A percentile compares a stretch with the other conserved stretches of the same genome.
phyloP scores from a whole-genome alignment of 2,113 vertebrate species.

The Eonycteris spelaea region DNA sequence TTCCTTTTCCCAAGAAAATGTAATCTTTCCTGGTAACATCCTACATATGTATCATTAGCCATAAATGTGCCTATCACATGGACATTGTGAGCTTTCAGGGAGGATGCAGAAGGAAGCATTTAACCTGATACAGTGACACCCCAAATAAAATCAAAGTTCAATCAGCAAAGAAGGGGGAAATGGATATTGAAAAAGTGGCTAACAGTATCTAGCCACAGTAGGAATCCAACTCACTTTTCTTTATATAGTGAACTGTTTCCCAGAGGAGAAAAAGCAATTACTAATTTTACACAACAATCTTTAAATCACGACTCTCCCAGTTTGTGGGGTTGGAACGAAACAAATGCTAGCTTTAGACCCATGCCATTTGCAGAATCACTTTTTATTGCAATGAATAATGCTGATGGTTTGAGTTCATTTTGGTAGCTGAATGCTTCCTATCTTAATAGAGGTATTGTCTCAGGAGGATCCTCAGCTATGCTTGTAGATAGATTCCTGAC shows the following conservation, averaged over 20 bases:
- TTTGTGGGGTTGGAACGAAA: neutral
- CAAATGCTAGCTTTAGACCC: neutral
- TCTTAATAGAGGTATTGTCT: neutral
- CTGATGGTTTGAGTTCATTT: neutral
- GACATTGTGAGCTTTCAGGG: neutral
- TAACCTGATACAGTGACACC: neutral
- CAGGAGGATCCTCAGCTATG: neutral
- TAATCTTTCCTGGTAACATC: neutral
- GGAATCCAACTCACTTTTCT: constrained; percentile 2
- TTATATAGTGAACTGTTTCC: neutral
- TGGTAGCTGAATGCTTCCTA: neutral
- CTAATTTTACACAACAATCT: constrained; percentile 27
- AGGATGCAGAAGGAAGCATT: neutral
- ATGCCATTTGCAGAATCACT: neutral
- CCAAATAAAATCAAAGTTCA: neutral
- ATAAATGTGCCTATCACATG: neutral
- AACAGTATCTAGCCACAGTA: neutral
- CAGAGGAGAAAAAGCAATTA: constrained; percentile 46
- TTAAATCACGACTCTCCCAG: constrained; percentile 15
- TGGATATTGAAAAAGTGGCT: neutral
- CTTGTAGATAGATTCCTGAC: neutral
- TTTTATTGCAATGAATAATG: constrained; percentile 19
- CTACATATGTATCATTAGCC: neutral
- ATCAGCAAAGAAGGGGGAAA: neutral
- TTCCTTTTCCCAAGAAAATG: neutral